Percentiles rank a stretch among this genome's conserved stretches.
Evolutionary conservation across 2,888 invertebrate genomes (phyloP).

Genomic region (Parnassius mnemosyne): DNA sequence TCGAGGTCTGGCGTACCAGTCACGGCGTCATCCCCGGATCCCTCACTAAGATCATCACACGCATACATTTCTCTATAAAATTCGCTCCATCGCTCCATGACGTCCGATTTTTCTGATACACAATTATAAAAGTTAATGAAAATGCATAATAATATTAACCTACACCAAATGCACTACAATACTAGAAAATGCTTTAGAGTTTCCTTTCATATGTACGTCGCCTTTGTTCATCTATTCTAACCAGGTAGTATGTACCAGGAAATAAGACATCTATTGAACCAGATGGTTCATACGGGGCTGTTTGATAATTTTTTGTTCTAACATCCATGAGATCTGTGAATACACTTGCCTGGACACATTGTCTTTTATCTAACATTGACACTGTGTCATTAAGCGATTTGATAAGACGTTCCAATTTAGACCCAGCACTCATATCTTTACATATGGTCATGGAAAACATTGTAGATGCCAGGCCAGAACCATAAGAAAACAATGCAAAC

Average conservation of each 20-base stretch:
- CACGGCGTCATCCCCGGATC: too few relatives aligned
- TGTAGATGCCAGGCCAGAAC: slow-evolving; percentile 96
- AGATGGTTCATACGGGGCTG: slow-evolving; percentile 91
- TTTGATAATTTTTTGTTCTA: slow-evolving; percentile 91
- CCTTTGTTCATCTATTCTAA: slow-evolving; percentile 91
- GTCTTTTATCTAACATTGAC: slow-evolving; percentile 84
- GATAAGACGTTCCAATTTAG: slow-evolving; percentile 83
- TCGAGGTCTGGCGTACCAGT: too few relatives aligned
- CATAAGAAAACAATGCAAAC: slow-evolving; percentile 96
- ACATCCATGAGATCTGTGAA: slow-evolving; percentile 90
- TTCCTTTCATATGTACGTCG: slow-evolving; percentile 86
- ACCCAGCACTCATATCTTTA: slow-evolving; percentile 80
- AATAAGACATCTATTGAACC: slow-evolving; percentile 86
- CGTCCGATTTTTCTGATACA: too few relatives aligned
- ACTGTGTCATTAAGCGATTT: slow-evolving; percentile 85
- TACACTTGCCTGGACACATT: slow-evolving; percentile 85
- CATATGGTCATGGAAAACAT: slow-evolving; percentile 93
- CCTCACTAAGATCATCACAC: too few relatives aligned
- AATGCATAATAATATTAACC: slow-evolving; percentile 33
- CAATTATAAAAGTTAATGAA: slow-evolving; percentile 3
- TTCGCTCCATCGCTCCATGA: too few relatives aligned
- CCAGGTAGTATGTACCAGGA: slow-evolving; percentile 94
- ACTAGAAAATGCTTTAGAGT: slow-evolving; percentile 39
- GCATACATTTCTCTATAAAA: too few relatives aligned
- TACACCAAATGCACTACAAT: slow-evolving; percentile 43